phyloP scores from a whole-genome alignment of 2,797 vertebrate species.

The Rhabdomys pumilio region DNA sequence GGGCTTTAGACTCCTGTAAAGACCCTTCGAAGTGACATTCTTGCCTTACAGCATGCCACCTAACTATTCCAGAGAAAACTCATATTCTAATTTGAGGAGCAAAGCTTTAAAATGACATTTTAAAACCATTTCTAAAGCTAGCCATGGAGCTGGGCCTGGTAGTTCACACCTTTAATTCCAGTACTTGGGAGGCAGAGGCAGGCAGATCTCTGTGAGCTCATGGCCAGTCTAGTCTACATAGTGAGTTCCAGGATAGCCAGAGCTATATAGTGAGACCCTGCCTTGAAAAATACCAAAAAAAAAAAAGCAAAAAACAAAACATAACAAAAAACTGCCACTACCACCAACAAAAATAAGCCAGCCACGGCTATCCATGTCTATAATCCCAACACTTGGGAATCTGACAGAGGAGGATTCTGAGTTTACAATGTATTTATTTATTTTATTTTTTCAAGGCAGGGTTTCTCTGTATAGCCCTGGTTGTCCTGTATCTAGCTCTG shows the following conservation, averaged over 20 bases:
- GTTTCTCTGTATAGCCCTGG: not conserved
- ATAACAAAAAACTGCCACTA: not conserved
- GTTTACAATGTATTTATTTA: not conserved
- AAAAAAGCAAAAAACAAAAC: not conserved
- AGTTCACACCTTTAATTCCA: not conserved
- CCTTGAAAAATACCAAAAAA: not conserved
- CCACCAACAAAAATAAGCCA: not conserved
- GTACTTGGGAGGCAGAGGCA: not conserved
- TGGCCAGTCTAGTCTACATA: not conserved
- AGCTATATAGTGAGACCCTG: not conserved
- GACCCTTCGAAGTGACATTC: not conserved
- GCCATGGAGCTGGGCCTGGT: not conserved
- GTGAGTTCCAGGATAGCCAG: not conserved
- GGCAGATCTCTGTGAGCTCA: not conserved
- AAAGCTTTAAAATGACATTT: conserved; percentile 40
- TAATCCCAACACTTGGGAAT: not conserved
- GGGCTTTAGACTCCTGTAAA: not conserved
- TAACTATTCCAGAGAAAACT: not conserved
- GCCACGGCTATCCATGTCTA: not conserved
- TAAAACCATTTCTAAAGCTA: not conserved
- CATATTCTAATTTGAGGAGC: not conserved
- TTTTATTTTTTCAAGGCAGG: not conserved
- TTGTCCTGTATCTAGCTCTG: not conserved
- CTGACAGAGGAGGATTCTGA: not conserved
- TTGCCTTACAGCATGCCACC: not conserved